phyloP scores from a whole-genome alignment of 2,888 invertebrate genomes.

The Sinodicranocentrus sp. region DNA sequence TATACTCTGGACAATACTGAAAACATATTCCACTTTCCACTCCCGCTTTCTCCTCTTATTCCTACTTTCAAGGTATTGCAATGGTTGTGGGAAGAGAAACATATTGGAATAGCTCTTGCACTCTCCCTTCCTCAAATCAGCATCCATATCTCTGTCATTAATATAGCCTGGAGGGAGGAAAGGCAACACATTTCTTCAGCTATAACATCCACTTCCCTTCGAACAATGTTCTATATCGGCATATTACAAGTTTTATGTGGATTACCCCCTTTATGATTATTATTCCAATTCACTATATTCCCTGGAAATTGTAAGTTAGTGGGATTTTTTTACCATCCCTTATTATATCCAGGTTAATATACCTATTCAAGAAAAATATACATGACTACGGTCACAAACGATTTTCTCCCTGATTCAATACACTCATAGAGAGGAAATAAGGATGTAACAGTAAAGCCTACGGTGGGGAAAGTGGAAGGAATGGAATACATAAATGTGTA shows the following conservation, averaged over 20 bases:
- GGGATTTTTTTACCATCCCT: not conserved
- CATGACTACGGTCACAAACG: conserved; percentile 21
- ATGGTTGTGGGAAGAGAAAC: no score
- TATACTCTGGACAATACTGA: no score
- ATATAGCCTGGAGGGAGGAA: conserved; percentile 12
- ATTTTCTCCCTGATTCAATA: not conserved
- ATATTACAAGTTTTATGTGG: not conserved
- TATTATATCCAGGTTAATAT: conserved; percentile 19
- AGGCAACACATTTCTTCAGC: conserved; percentile 7
- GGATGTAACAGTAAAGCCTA: no score
- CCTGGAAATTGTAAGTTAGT: no score
- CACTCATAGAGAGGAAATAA: not conserved
- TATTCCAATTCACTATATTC: conserved; percentile 7
- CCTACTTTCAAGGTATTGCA: no score
- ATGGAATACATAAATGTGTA: not conserved
- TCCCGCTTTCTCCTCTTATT: no score
- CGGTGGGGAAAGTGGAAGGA: no score
- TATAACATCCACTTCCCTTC: not conserved
- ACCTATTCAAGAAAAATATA: not conserved
- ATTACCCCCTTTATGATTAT: conserved; percentile 14
- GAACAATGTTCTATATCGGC: not conserved
- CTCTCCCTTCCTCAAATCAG: conserved; percentile 19
- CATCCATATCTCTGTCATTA: conserved; percentile 3
- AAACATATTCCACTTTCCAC: not conserved
- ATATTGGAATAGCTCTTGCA: no score